Evolutionary conservation across 2,888 invertebrate genomes (phyloP), one percentile per base, ranked within the genome.

Genomic region (Syritta pipiens): DNA sequence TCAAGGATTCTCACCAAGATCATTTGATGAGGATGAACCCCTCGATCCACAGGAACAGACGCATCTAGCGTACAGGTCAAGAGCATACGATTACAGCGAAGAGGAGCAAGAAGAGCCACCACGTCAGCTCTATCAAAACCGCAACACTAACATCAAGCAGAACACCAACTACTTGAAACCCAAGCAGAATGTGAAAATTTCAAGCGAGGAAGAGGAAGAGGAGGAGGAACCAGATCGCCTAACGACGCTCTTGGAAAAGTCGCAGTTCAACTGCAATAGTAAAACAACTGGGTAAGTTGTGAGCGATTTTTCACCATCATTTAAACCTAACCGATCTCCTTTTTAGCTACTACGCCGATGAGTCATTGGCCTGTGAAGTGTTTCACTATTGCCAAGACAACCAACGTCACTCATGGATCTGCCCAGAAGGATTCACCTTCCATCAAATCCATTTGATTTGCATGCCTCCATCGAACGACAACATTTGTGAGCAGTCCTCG

Each of bases 331-430:
- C 3, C 28, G 28, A 10, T 5, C 12, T 30, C 3, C 4, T 62
- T 79, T n/a, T 0, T 37, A 89, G 89, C 5, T 97, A 97, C 89
- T 97, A 97, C 86, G 97, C 97, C 20, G 97, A 97, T 85, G 95
- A 96, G 84, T 94, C 94, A 42, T 91, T 97, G 19, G 93, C 93
- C 84, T 97, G 97, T 85, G 96, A 97, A 89, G 96, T 97, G 32
- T 97, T 97, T 92, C 97, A 97, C 86, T 97, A 97, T 88, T 97
- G 97, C 86, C 96, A 96, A 86, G 96, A 96, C 83, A 95, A 93
- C 83, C 94, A 94, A 32, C 94, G 93, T 85, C 96, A 97, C 88
- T 96, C 96, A 1, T 97, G 97, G 96, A 94, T 97, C 84, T 97
- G 97, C 84, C 97, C 97, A 0, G 95, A 96, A 84, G 96, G 96